A percentile compares a stretch with the other conserved stretches of the same genome.
phyloP scores from a whole-genome alignment of 2,797 vertebrate species.

The Liasis olivaceus region DNA sequence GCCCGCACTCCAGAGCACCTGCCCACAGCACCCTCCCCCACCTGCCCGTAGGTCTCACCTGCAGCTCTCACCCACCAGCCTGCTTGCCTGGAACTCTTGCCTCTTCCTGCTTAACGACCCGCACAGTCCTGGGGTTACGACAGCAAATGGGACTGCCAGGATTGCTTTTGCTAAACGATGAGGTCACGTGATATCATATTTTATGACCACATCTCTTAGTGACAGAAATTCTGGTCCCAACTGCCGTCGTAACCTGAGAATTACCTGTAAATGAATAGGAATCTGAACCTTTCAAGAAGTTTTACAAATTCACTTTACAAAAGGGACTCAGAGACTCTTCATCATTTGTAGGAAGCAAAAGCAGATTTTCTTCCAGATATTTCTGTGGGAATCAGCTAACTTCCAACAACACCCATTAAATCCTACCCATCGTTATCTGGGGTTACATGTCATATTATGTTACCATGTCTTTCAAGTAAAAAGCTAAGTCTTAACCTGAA shows the following conservation, averaged over 20 bases:
- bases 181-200: neutral
- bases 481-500: neutral
- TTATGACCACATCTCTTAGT: neutral
- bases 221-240: neutral
- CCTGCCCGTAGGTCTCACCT: too few relatives aligned
- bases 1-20: too few relatives aligned
- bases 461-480: neutral
- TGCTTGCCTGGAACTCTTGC: too few relatives aligned
- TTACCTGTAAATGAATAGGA: neutral
- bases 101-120: too few relatives aligned
- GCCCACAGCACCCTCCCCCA: too few relatives aligned
- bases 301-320: neutral
- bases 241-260: neutral
- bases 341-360: neutral
- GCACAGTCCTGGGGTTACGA: too few relatives aligned
- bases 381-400: neutral
- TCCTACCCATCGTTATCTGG: neutral
- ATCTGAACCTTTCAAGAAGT: neutral
- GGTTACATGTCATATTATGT: neutral
- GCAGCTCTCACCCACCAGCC: too few relatives aligned
- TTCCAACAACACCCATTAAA: neutral
- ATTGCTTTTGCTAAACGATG: too few relatives aligned
- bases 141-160: too few relatives aligned
- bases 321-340: neutral
- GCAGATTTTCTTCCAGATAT: neutral